Evolutionary conservation across 2,797 vertebrate species (phyloP).

Genomic region (Sphaeramia orbicularis): DNA sequence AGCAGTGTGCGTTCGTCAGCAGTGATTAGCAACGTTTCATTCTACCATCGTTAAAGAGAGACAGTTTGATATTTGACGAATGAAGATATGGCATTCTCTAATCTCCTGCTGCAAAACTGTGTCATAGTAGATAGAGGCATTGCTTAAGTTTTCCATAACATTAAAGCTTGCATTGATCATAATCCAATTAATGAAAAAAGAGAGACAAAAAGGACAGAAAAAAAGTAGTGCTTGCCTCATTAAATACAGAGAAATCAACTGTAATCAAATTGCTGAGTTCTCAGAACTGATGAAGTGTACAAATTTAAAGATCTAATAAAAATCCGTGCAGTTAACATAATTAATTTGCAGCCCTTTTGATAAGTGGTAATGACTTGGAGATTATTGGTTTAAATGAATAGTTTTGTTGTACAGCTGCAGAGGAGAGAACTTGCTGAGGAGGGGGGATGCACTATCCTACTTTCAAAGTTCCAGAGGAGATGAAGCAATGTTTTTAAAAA

Average conservation of each 20-base stretch:
- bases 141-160: conserved; percentile 79
- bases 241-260: conserved; percentile 82
- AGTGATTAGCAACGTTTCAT: conserved; percentile 80
- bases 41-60: conserved; percentile 75
- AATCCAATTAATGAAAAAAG: conserved; percentile 83
- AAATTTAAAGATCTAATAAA: conserved; percentile 84
- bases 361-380: conserved; percentile 84
- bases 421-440: conserved; percentile 59
- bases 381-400: conserved; percentile 85
- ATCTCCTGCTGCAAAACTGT: conserved; percentile 76
- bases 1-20: conserved; percentile 77
- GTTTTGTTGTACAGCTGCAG: conserved; percentile 74
- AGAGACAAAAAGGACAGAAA: conserved; percentile 45
- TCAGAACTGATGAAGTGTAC: conserved; percentile 83
- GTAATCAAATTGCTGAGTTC: conserved; percentile 82
- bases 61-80: conserved; percentile 81
- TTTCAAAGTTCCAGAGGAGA: conserved; percentile 84
- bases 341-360: conserved; percentile 85
- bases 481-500: conserved; percentile 80
- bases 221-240: conserved; percentile 77
- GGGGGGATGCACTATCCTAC: conserved; percentile 61
- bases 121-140: conserved; percentile 75
- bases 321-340: conserved; percentile 81
- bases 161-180: conserved; percentile 82
- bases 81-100: conserved; percentile 76